A percentile compares a stretch with the other conserved stretches of the same genome.
phyloP scores from a whole-genome alignment of 2,888 invertebrate genomes.

The Phortica okadai region DNA sequence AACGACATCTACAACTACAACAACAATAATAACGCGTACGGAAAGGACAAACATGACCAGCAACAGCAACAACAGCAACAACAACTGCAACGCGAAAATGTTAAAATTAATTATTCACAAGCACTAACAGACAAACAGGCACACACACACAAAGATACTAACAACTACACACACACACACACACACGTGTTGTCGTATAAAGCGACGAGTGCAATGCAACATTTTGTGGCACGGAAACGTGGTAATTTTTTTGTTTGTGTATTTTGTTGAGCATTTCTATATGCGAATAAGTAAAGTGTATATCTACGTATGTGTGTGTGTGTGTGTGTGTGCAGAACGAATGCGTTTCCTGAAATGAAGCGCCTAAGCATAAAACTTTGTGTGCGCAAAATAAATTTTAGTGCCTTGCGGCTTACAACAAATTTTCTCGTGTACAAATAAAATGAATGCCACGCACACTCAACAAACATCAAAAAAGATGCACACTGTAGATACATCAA shows the following conservation, averaged over 20 bases:
- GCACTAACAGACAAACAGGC: conserved; percentile 39
- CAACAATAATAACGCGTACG: conserved; percentile 1
- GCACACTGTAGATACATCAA: neutral
- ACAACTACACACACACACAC: conserved; percentile 25
- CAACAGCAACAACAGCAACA: conserved; percentile 7
- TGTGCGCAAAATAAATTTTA: conserved; percentile 31
- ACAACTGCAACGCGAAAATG: conserved; percentile 25
- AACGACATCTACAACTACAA: neutral
- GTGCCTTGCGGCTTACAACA: conserved; percentile 32
- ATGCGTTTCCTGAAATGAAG: conserved; percentile 25
- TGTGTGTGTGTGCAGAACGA: conserved; percentile 1
- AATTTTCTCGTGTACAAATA: conserved; percentile 14
- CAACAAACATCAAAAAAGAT: conserved; percentile 9
- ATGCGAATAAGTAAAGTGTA: neutral
- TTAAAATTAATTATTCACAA: conserved; percentile 31
- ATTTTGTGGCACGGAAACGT: too few species aligned
- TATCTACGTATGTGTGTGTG: neutral
- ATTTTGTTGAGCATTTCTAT: neutral
- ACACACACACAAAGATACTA: conserved; percentile 17
- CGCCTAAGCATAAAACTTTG: conserved; percentile 27
- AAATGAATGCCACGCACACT: conserved; percentile 15
- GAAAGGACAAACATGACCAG: neutral
- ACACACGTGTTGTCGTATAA: conserved; percentile 5
- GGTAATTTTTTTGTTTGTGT: neutral
- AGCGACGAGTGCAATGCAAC: too few species aligned